Evolutionary conservation across 2,797 vertebrate genomes (phyloP), one percentile per base, ranked within the genome.

Genomic region (Cuculus canorus): DNA sequence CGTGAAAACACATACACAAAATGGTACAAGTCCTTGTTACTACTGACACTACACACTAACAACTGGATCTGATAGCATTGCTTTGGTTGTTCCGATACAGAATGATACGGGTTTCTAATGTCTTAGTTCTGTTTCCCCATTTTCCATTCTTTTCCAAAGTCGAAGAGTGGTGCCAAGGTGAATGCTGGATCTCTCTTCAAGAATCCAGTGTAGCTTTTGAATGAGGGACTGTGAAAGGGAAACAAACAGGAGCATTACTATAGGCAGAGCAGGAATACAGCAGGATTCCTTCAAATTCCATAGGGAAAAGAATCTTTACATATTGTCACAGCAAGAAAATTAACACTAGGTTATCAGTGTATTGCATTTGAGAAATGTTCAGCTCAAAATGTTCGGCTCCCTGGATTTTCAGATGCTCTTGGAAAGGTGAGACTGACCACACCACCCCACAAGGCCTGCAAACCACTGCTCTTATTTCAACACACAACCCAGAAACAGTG

Each of bases 21-120:
- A 82, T 39, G 57, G 69, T 72, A 93, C 86, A 23, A 78, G 63
- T 88, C 95, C 72, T 84, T 73, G 89, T 88, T 70, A 94, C 92
- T 93, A 82, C 82, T 88, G 76, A 83, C 66, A 95, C 83, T 94
- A 92, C 94, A 96, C 50, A 92, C 76, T 70, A 94, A 93, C 69
- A 85, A 94, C 87, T 95, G 93, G 81, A 91, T 95, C 87, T 45
- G 92, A 83, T 9, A 96, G 90, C 41, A 12, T 79, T 96, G 95
- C 95, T 97, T 97, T 95, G 96, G 96, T 96, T 95, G 85, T 93
- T 45, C 93, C 81, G 78, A 88, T 92, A 79, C 90, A 97, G 95
- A 91, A 92, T 89, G 88, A 88, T 52, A 86, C 23, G 86, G 63
- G 69, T 90, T 96, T 73, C 80, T 82, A 76, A 83, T 64, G 95